phyloP scores from a whole-genome alignment of 1,140 invertebrate genomes.

The Trissolcus basalis region DNA sequence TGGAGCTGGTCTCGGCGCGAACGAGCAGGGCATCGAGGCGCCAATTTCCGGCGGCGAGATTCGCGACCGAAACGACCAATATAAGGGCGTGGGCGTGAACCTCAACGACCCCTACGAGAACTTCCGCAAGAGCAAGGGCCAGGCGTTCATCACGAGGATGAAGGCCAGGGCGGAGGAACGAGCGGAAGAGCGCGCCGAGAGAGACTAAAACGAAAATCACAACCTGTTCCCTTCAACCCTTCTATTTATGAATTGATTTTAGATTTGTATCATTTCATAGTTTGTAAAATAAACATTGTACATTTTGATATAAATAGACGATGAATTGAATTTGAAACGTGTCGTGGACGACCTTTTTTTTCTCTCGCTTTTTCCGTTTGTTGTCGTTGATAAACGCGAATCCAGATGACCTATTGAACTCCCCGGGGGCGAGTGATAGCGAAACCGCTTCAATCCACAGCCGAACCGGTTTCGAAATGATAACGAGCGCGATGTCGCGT shows the following conservation, averaged over 20 bases:
- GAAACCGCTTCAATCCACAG: constrained; percentile 68
- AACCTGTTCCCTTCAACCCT: background rate
- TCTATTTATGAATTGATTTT: constrained; percentile 67
- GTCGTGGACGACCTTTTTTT: background rate
- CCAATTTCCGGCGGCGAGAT: constrained; percentile 95
- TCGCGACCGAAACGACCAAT: constrained; percentile 92
- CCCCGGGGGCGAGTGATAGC: constrained; percentile 62
- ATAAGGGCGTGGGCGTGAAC: constrained; percentile 93
- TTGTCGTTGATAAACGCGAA: background rate
- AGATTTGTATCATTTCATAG: constrained; percentile 58
- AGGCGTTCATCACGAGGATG: constrained; percentile 97
- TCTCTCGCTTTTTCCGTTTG: background rate
- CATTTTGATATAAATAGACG: constrained; percentile 63
- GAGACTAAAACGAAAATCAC: constrained; percentile 63
- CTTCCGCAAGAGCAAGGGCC: constrained; percentile 96
- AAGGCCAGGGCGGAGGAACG: constrained; percentile 92
- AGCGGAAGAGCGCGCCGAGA: constrained; percentile 77
- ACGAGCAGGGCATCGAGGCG: constrained; percentile 95
- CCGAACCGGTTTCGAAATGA: constrained; percentile 66
- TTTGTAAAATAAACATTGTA: constrained; percentile 64
- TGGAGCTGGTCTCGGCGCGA: constrained; percentile 90
- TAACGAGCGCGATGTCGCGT: constrained; percentile 58
- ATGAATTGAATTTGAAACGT: constrained; percentile 36
- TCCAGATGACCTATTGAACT: constrained; percentile 67
- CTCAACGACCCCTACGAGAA: constrained; percentile 97